phyloP scores from a whole-genome alignment of 2,888 invertebrate genomes.

The Nemapogon koenigi region DNA sequence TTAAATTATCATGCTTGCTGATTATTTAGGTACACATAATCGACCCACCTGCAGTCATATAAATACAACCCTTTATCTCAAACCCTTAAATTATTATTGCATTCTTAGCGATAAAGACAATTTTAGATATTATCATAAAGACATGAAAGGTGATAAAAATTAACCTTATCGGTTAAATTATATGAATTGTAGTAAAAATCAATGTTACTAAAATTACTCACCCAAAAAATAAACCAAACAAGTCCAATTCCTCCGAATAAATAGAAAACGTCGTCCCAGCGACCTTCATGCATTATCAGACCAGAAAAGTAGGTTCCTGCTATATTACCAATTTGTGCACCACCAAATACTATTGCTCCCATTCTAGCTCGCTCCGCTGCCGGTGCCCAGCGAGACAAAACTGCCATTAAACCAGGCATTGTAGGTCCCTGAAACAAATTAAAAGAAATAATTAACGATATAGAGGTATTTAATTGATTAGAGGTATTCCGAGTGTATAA shows the following conservation, averaged over 20 bases:
- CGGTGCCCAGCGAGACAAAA: slow-evolving; percentile 68
- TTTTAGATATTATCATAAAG: no score
- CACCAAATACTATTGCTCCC: slow-evolving; percentile 66
- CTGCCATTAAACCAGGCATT: slow-evolving; percentile 67
- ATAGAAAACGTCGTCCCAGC: slow-evolving; percentile 67
- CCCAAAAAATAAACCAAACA: slow-evolving; percentile 59
- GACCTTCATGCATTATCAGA: slow-evolving; percentile 50
- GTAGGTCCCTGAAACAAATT: slow-evolving; percentile 62
- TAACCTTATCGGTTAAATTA: no score
- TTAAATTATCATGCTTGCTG: no score
- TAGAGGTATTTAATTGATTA: no score
- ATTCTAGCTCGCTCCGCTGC: slow-evolving; percentile 61
- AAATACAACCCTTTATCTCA: no score
- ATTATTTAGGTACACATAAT: no score
- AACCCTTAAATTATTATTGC: no score
- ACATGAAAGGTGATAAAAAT: no score
- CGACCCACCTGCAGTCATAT: no score
- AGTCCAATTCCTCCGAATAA: slow-evolving; percentile 60
- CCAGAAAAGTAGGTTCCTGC: slow-evolving; percentile 60
- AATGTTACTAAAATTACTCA: slow-evolving; percentile 24
- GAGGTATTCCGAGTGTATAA: neutral
- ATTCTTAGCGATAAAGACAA: no score
- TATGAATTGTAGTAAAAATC: no score
- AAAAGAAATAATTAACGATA: neutral
- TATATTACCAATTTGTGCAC: slow-evolving; percentile 63